Conservation (phyloP, 2,888 invertebrate genomes). For the Polydrusus pterygomalis region DNA sequence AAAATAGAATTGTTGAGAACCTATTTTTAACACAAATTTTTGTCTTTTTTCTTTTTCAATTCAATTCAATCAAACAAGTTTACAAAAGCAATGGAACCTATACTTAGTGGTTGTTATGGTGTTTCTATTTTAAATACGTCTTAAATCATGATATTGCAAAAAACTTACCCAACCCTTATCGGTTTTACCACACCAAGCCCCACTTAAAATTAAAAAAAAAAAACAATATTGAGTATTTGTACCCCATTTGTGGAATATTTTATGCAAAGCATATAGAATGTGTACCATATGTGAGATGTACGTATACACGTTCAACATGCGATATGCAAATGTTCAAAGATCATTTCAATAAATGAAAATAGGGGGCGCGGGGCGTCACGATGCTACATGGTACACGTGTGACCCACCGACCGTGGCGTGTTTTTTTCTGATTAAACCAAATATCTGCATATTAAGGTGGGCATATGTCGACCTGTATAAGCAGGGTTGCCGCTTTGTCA, state of each 20-base stretch:
- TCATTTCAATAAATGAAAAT: conserved; percentile 70
- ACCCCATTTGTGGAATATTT: conserved; percentile 50
- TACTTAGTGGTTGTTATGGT: too few species aligned
- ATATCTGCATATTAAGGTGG: conserved; percentile 62
- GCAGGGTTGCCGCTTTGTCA: not conserved
- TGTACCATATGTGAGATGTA: conserved; percentile 66
- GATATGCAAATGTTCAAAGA: conserved; percentile 68
- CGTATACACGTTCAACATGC: conserved; percentile 61
- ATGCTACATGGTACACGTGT: conserved; percentile 67
- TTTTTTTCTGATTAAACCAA: conserved; percentile 64
- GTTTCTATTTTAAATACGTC: too few species aligned
- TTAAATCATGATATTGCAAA: too few species aligned
- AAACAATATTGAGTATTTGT: conserved; percentile 31
- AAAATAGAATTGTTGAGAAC: too few species aligned
- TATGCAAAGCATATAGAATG: conserved; percentile 61
- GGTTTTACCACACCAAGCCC: not conserved
- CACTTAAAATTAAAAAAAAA: conserved; percentile 22
- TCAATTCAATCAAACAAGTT: too few species aligned
- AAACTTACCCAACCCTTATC: not conserved
- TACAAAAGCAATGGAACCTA: too few species aligned
- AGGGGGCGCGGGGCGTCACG: conserved; percentile 66
- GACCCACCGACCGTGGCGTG: conserved; percentile 64
- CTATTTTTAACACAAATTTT: too few species aligned
- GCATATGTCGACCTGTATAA: not conserved
- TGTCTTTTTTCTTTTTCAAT: too few species aligned